Percentiles rank a stretch among this genome's conserved stretches.
phyloP scores from a whole-genome alignment of 2,797 vertebrate genomes.

The Coregonus sp. region DNA sequence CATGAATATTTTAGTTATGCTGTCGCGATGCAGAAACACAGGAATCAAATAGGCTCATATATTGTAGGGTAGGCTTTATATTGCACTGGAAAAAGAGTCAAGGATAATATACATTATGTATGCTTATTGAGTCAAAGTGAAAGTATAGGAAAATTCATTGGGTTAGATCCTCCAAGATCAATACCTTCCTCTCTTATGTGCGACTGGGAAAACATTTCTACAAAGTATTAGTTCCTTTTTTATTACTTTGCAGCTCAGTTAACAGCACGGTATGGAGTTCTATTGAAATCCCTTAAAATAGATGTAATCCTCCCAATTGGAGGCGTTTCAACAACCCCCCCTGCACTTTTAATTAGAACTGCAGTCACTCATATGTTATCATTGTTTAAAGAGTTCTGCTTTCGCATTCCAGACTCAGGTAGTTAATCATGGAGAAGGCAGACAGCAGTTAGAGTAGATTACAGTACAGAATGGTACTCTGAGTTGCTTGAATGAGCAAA shows the following conservation, averaged over 20 bases:
- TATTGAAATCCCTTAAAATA: constrained; percentile 74
- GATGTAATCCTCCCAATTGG: constrained; percentile 65
- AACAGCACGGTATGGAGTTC: constrained; percentile 61
- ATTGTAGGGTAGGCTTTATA: constrained; percentile 9
- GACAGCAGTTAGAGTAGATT: not conserved
- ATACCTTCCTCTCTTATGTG: constrained; percentile 39
- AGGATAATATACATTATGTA: constrained; percentile 71
- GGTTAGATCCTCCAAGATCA: not conserved
- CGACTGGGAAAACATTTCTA: constrained; percentile 45
- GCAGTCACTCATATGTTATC: constrained; percentile 70
- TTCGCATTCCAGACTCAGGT: constrained; percentile 75
- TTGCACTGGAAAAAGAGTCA: constrained; percentile 52
- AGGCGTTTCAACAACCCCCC: constrained; percentile 64
- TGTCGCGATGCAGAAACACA: constrained; percentile 53
- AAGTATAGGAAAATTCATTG: not conserved
- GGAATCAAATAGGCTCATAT: constrained; percentile 38
- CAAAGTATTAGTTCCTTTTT: constrained; percentile 38
- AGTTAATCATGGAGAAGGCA: constrained; percentile 67
- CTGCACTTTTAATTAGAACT: constrained; percentile 78
- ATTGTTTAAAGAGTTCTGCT: constrained; percentile 67
- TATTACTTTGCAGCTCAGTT: constrained; percentile 53
- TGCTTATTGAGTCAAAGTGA: constrained; percentile 45
- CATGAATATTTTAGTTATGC: constrained; percentile 78
- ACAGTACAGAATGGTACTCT: not conserved
- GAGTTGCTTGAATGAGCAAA: not conserved